Percentiles rank a stretch among this genome's conserved stretches.
Conservation (phyloP, 1,140 invertebrate species). For the Melanaphis sacchari region DNA sequence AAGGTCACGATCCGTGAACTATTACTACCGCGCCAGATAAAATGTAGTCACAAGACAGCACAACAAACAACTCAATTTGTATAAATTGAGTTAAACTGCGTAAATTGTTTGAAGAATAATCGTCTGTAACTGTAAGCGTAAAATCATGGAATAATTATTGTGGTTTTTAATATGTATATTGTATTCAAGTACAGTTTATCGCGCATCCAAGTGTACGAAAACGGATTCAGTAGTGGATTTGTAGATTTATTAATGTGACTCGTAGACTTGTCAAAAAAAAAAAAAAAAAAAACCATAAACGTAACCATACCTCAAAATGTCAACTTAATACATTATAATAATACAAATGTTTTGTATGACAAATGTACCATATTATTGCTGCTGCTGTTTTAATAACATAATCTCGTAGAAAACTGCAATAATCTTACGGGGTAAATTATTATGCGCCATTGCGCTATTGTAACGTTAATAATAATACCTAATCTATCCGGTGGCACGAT, state of each 20-base stretch:
- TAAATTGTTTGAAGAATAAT: neutral
- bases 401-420: neutral
- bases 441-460: neutral
- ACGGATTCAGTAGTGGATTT: neutral
- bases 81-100: neutral
- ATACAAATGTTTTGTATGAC: neutral
- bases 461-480: neutral
- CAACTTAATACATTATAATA: neutral
- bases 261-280: neutral
- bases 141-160: neutral
- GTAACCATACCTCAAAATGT: neutral
- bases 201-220: neutral
- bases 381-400: neutral
- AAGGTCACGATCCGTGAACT: slow-evolving; percentile 6
- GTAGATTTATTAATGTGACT: too few relatives aligned
- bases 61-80: slow-evolving; percentile 24
- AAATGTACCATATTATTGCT: neutral
- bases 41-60: neutral
- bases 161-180: neutral
- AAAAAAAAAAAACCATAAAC: neutral
- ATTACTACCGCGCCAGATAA: neutral
- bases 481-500: neutral
- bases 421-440: neutral
- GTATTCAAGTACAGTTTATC: neutral
- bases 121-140: neutral